These are phyloP conservation scores for Drosophila arizonae DNA, from an alignment of 1,140 invertebrate genomes.

Conservation along the genomic window DNA sequence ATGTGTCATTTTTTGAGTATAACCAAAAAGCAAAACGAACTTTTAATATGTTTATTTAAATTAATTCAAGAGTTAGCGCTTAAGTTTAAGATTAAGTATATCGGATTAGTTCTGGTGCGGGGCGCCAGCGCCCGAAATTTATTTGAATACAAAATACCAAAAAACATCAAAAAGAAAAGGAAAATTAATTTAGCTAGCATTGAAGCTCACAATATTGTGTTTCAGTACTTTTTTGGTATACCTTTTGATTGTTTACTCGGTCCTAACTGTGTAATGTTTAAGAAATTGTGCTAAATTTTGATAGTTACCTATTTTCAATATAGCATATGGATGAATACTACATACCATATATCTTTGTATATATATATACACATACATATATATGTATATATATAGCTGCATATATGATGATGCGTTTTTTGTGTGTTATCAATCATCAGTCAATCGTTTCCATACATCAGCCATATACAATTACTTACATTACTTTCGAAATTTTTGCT, in stretches of 20 bases:
- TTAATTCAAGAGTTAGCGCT: constrained; percentile 57
- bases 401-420: constrained; percentile 61
- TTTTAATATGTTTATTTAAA: constrained; percentile 61
- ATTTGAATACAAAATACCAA: constrained; percentile 28
- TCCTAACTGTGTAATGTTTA: constrained; percentile 43
- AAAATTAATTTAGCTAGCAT: constrained; percentile 62
- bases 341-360: constrained; percentile 26
- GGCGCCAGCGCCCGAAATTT: constrained; percentile 42
- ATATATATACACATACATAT: constrained; percentile 11
- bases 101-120: constrained; percentile 45
- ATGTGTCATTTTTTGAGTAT: constrained; percentile 76
- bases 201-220: constrained; percentile 45
- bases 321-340: constrained; percentile 35
- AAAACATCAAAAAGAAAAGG: constrained; percentile 5
- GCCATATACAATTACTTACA: constrained; percentile 17
- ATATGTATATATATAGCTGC: constrained; percentile 60
- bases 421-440: constrained; percentile 12
- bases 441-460: not conserved
- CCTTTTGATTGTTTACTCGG: constrained; percentile 61
- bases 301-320: constrained; percentile 58
- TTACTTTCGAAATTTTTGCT: constrained; percentile 58
- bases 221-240: constrained; percentile 68
- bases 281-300: constrained; percentile 76
- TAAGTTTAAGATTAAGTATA: constrained; percentile 49
- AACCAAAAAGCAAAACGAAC: constrained; percentile 55